Evolutionary conservation across 2,888 invertebrate species (phyloP).

Genomic region (Lymantria dispar): DNA sequence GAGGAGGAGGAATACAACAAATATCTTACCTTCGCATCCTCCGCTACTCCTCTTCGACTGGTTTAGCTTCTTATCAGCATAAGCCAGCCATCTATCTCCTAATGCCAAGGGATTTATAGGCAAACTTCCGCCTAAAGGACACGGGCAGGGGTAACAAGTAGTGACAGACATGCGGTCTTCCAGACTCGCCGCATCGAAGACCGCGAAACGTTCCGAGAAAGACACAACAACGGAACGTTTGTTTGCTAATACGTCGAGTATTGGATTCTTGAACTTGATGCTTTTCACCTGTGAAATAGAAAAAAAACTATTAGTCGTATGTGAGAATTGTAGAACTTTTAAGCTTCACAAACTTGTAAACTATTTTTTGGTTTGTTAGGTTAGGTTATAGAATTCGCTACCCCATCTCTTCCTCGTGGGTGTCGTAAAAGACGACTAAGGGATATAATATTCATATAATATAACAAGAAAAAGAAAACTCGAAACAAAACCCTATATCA

Average conservation of each 20-base stretch:
- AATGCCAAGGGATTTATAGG: conserved; percentile 91
- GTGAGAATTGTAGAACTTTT: neutral
- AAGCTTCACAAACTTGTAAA: too few species aligned
- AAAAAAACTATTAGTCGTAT: neutral
- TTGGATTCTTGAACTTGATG: conserved; percentile 95
- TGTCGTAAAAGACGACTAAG: too few species aligned
- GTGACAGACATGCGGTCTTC: conserved; percentile 94
- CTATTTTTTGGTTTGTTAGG: too few species aligned
- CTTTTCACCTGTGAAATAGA: conserved; percentile 85
- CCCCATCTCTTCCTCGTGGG: too few species aligned
- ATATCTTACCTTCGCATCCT: conserved; percentile 86
- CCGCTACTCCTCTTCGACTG: conserved; percentile 91
- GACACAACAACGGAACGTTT: conserved; percentile 93
- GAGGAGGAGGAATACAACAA: neutral
- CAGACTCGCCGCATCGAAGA: conserved; percentile 94
- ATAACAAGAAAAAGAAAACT: too few species aligned
- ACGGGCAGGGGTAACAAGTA: conserved; percentile 94
- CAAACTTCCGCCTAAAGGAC: conserved; percentile 80
- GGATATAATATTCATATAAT: too few species aligned
- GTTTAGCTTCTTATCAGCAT: conserved; percentile 92
- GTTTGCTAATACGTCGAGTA: conserved; percentile 94
- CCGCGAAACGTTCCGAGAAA: conserved; percentile 94
- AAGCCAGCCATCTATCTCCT: conserved; percentile 92
- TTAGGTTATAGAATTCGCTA: too few species aligned
- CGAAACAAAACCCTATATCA: too few species aligned